Evolutionary conservation across 2,888 invertebrate genomes (phyloP).

Genomic region (Melieria picta): DNA sequence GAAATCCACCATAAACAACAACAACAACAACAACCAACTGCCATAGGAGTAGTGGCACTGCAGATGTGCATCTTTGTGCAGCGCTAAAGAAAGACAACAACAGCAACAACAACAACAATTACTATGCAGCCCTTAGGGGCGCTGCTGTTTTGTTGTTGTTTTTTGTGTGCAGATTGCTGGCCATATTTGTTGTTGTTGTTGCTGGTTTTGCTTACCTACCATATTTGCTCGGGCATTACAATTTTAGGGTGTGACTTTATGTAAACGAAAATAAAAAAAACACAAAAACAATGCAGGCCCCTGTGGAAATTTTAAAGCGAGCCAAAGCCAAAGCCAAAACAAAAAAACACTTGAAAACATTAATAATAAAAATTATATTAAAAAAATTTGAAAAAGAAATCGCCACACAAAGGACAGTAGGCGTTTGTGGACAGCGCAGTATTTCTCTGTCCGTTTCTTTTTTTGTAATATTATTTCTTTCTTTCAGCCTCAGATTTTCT

Average conservation of each 20-base stretch:
- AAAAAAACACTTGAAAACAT: no score
- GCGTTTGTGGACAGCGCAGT: conserved; percentile 28
- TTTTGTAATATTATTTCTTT: background rate
- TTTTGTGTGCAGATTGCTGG: background rate
- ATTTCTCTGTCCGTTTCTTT: background rate
- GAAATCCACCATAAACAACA: conserved; percentile 26
- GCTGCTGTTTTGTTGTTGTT: conserved; percentile 6
- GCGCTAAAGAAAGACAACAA: conserved; percentile 14
- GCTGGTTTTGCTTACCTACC: no score
- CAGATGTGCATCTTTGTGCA: conserved; percentile 17
- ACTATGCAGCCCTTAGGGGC: conserved; percentile 39
- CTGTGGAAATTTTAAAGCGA: background rate
- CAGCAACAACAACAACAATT: conserved; percentile 29
- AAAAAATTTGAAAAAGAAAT: no score
- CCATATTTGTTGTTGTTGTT: background rate
- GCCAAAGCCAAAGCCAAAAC: no score
- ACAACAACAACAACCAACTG: conserved; percentile 26
- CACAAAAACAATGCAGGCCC: background rate
- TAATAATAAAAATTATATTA: no score
- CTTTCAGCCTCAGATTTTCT: background rate
- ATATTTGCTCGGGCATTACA: conserved; percentile 13
- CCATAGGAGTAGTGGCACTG: conserved; percentile 5
- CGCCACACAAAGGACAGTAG: conserved; percentile 30
- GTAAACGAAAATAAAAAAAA: conserved; percentile 7
- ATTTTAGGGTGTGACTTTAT: conserved; percentile 38